Evolutionary conservation across 2,797 vertebrate genomes (phyloP).

Genomic region (Ctenochaetus hawaiiensis): DNA sequence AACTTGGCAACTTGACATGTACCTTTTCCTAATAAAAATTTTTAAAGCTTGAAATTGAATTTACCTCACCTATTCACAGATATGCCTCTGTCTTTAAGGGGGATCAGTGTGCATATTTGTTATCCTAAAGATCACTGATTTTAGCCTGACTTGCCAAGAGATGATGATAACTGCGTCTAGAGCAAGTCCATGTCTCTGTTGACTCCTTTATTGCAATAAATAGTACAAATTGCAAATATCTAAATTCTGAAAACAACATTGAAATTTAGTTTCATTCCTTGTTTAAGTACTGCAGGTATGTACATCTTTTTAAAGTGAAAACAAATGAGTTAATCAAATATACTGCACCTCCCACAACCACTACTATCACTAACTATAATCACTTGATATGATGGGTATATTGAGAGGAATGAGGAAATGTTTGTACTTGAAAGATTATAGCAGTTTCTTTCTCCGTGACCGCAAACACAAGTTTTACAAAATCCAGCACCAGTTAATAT

Average conservation of each 20-base stretch:
- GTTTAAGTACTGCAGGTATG: neutral
- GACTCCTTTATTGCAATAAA: neutral
- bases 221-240: neutral
- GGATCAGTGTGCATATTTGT: neutral
- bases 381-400: neutral
- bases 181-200: neutral
- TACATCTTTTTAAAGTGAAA: neutral
- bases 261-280: neutral
- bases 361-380: no score
- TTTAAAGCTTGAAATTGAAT: neutral
- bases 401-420: neutral
- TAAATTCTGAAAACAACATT: neutral
- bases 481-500: neutral
- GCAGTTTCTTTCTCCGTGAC: neutral
- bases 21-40: no score
- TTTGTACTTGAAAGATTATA: neutral
- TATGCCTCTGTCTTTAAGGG: neutral
- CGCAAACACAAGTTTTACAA: neutral
- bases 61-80: neutral
- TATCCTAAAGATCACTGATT: neutral
- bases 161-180: constrained; percentile 3
- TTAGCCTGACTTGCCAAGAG: neutral
- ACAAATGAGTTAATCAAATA: neutral
- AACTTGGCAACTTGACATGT: no score
- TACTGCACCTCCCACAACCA: neutral